Evolutionary conservation across 2,113 vertebrate genomes (phyloP), one percentile per base, ranked within the genome.

Genomic region (Callipepla squamata): DNA sequence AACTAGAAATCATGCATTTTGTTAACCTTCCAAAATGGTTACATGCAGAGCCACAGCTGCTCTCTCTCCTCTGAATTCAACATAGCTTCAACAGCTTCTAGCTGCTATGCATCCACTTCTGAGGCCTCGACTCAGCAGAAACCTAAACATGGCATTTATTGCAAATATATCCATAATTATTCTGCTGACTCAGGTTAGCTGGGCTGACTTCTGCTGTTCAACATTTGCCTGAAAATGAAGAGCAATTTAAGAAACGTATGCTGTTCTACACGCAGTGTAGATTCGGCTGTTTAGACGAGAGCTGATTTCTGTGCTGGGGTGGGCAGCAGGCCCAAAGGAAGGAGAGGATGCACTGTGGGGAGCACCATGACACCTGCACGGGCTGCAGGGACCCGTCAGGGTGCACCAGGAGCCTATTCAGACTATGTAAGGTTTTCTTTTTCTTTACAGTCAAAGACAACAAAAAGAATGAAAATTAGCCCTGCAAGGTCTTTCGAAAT

Each of bases 41-140:
- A 82, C 53, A 85, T 70, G 84, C 74, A 79, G 80, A 95, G 73
- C 58, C 83, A 87, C 83, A 81, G 89, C 89, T 95, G 92, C 77
- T 87, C 19, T 44, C 57, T 92, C 69, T 68, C 34, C 73, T 69
- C 62, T 76, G 83, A 92, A 78, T 51, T 84, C 69, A 90, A 7
- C 26, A 87, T 0, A 93, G 61, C 69, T 78, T 5, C 89, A 81
- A 87, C 32, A 84, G 58, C 62, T 73, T 90, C 88, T 20, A 90
- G 80, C 59, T 95, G 59, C 82, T 85, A 67, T 13, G 51, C 47
- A 92, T 87, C 42, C 65, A 76, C 69, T 70, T 61, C 69, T 0
- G 44, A 93, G 42, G 55, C 51, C 48, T 59, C 80, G 89, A 88
- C 74, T 85, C 85, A 94, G 87, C 94, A 84, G 65, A 95, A 91